Percentiles rank a stretch among this genome's conserved stretches.
Evolutionary conservation across 2,797 vertebrate genomes (phyloP).

Genomic region (Acrossocheilus wenchowensis): DNA sequence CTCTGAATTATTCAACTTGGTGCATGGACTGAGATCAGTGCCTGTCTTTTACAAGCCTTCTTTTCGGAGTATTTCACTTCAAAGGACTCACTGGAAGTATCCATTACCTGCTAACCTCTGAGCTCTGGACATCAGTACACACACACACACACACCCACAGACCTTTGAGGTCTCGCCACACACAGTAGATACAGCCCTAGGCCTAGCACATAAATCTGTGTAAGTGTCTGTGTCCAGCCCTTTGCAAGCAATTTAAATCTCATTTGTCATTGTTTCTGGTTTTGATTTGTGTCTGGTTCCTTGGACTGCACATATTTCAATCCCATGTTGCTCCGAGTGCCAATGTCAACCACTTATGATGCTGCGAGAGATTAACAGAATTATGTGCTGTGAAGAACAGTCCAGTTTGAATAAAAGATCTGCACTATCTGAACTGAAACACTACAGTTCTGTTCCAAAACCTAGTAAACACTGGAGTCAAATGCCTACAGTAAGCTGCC

Average conservation of each 20-base stretch:
- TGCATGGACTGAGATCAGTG: constrained; percentile 60
- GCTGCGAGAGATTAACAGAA: constrained; percentile 3
- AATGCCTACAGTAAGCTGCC: not conserved
- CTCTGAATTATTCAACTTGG: constrained; percentile 71
- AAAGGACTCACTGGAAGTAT: constrained; percentile 60
- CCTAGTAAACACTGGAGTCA: not conserved
- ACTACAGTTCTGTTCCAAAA: constrained; percentile 1
- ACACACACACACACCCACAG: constrained; percentile 10
- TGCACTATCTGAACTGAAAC: not conserved
- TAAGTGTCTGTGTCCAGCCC: constrained; percentile 35
- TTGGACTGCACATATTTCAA: constrained; percentile 28
- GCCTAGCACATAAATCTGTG: constrained; percentile 52
- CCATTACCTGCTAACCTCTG: constrained; percentile 52
- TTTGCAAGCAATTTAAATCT: constrained; percentile 59
- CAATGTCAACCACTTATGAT: constrained; percentile 39
- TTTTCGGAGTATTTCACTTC: constrained; percentile 50
- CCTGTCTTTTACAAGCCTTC: constrained; percentile 61
- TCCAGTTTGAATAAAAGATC: not conserved
- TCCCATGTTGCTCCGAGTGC: constrained; percentile 9
- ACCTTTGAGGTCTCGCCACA: constrained; percentile 32
- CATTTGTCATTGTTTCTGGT: constrained; percentile 51
- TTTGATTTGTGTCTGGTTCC: constrained; percentile 40
- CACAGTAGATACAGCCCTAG: constrained; percentile 43
- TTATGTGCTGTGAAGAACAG: constrained; percentile 17
- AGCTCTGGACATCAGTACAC: constrained; percentile 35